Percentiles rank a stretch among this genome's conserved stretches.
phyloP scores from a whole-genome alignment of 2,797 vertebrate species.

The Coregonus ussuriensis region DNA sequence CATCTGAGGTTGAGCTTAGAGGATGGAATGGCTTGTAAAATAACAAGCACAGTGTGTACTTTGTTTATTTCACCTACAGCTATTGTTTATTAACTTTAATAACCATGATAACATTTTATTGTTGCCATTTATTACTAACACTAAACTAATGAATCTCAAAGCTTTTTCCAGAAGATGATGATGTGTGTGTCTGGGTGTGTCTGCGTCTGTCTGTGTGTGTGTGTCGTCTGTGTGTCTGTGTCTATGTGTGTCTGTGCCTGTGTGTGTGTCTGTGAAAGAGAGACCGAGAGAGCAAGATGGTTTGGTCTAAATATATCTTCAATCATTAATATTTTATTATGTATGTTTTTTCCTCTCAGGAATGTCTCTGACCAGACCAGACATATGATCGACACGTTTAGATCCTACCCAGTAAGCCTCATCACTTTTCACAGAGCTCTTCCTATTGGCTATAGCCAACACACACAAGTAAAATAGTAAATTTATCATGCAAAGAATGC shows the following conservation, averaged over 20 bases:
- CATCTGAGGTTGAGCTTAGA: not conserved
- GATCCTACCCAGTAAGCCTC: constrained; percentile 60
- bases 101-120: constrained; percentile 23
- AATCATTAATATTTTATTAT: not conserved
- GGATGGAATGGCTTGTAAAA: not conserved
- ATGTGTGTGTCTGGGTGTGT: not conserved
- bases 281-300: too few relatives aligned
- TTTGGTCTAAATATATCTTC: not conserved
- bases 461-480: not conserved
- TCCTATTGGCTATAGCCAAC: not conserved
- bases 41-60: not conserved
- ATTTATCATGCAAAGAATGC: not conserved
- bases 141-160: not conserved
- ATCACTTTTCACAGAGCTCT: not conserved
- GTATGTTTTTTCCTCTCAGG: constrained; percentile 39
- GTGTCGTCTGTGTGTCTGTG: constrained; percentile 3
- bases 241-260: too few relatives aligned
- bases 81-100: constrained; percentile 1
- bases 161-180: not conserved
- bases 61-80: not conserved
- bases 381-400: constrained; percentile 68
- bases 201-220: not conserved
- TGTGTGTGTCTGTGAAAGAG: not conserved
- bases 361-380: constrained; percentile 64
- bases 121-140: constrained; percentile 2